Conservation (phyloP, 2,888 invertebrate species). For the Alcis repandata region DNA sequence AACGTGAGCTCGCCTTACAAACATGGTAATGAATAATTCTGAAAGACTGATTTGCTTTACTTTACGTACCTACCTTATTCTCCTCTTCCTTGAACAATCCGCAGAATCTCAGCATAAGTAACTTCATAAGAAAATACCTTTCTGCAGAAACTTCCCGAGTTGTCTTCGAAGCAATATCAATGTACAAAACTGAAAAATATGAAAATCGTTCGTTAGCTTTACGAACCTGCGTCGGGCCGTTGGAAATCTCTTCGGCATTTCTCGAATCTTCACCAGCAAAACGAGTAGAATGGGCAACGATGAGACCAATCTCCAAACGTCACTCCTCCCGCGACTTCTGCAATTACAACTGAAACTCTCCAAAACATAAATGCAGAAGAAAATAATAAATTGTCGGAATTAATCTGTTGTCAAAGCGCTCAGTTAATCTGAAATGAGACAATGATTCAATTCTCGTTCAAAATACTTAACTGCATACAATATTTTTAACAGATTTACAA, state of each 20-base stretch:
- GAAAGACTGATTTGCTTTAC: constrained; percentile 9
- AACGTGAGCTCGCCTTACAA: no score
- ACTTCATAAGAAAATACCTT: not conserved
- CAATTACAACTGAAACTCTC: constrained; percentile 32
- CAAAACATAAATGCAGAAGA: constrained; percentile 37
- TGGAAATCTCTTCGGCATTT: not conserved
- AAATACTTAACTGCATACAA: not conserved
- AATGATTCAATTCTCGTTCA: not conserved
- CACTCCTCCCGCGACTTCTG: not conserved
- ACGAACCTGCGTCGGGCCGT: constrained; percentile 20
- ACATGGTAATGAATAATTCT: not conserved
- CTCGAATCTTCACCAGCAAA: constrained; percentile 20
- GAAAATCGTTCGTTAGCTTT: constrained; percentile 5
- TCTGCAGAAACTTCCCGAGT: not conserved
- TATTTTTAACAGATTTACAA: not conserved
- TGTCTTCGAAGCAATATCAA: not conserved
- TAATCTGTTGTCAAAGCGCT: constrained; percentile 14
- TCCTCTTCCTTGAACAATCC: not conserved
- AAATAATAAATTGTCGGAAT: constrained; percentile 15
- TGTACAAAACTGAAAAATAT: constrained; percentile 9
- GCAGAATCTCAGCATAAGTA: not conserved
- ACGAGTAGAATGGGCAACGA: constrained; percentile 23
- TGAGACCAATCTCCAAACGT: constrained; percentile 13
- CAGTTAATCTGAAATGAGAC: not conserved
- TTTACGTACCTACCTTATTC: not conserved